Percentiles rank a stretch among this genome's conserved stretches.
These are phyloP conservation scores for Graphium colonna DNA, from an alignment of 2,888 invertebrate species.

Conservation along the genomic window DNA sequence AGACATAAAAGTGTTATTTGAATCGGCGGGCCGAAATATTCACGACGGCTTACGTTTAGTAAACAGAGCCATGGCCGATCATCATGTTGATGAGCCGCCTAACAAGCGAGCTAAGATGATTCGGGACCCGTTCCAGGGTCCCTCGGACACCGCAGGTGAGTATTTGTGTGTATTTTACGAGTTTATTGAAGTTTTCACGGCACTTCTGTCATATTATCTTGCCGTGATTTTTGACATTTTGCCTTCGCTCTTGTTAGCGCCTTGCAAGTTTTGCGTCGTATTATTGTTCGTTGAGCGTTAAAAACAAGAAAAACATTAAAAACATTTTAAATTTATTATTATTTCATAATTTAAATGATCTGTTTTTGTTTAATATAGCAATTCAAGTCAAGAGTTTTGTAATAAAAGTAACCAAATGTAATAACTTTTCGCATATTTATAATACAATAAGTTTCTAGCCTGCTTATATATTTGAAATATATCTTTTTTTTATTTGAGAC, in stretches of 20 bases:
- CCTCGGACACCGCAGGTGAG: slow-evolving; percentile 90
- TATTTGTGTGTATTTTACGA: slow-evolving; percentile 60
- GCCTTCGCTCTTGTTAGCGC: slow-evolving; percentile 69
- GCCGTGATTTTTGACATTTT: slow-evolving; percentile 72
- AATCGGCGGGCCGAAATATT: slow-evolving; percentile 81
- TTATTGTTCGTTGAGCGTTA: slow-evolving; percentile 49
- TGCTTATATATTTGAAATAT: not conserved
- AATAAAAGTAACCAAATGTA: not conserved
- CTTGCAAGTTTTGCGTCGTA: slow-evolving; percentile 75
- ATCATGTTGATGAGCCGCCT: slow-evolving; percentile 96
- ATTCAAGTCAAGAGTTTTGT: slow-evolving; percentile 18
- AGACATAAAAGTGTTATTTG: slow-evolving; percentile 78
- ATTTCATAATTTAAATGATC: slow-evolving; percentile 24
- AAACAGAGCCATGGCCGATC: slow-evolving; percentile 94
- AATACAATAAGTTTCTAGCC: not conserved
- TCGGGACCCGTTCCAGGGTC: slow-evolving; percentile 89
- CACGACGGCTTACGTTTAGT: slow-evolving; percentile 84
- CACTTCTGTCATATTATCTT: slow-evolving; percentile 70
- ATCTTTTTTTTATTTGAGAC: not conserved
- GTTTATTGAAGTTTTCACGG: slow-evolving; percentile 56
- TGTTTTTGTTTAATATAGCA: not conserved
- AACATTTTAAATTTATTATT: slow-evolving; percentile 5
- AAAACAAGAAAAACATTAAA: slow-evolving; percentile 27
- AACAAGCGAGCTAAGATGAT: slow-evolving; percentile 97
- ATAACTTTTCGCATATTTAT: slow-evolving; percentile 3